phyloP scores from a whole-genome alignment of 1,140 invertebrate genomes.

The Trichonephila clavata region DNA sequence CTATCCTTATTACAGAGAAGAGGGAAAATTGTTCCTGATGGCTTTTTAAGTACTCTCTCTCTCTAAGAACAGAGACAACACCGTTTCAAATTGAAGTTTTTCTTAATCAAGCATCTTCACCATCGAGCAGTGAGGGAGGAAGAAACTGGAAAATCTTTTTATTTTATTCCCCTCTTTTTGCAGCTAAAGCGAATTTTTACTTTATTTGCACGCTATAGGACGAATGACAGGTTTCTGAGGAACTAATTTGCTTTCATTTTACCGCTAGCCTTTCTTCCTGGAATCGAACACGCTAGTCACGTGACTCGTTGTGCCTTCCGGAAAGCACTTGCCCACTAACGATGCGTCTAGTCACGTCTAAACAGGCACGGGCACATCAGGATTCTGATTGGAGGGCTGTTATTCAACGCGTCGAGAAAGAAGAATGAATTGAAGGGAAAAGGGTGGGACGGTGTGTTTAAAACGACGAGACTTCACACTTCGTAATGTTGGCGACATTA shows the following conservation, averaged over 20 bases:
- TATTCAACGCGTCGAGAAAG: conserved; percentile 27
- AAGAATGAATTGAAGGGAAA: conserved; percentile 15
- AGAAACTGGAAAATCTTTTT: background rate
- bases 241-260: conserved; percentile 66
- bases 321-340: conserved; percentile 52
- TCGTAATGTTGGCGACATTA: conserved; percentile 29
- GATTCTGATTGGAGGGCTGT: conserved; percentile 62
- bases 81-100: conserved; percentile 66
- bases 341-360: conserved; percentile 54
- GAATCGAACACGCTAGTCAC: conserved; percentile 64
- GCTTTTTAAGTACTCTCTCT: conserved; percentile 53
- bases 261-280: conserved; percentile 29
- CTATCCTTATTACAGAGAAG: background rate
- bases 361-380: conserved; percentile 36
- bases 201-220: conserved; percentile 38
- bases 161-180: conserved; percentile 31
- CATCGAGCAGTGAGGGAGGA: background rate
- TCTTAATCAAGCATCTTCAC: conserved; percentile 60
- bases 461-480: conserved; percentile 48
- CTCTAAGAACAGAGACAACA: conserved; percentile 31
- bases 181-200: conserved; percentile 41
- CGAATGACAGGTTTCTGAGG: conserved; percentile 54
- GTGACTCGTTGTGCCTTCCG: conserved; percentile 57
- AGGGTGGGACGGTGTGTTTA: conserved; percentile 8
- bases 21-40: conserved; percentile 29